A percentile compares a stretch with the other conserved stretches of the same genome.
Conservation (phyloP, 2,797 vertebrate species). For the Sebastes vulpes region DNA sequence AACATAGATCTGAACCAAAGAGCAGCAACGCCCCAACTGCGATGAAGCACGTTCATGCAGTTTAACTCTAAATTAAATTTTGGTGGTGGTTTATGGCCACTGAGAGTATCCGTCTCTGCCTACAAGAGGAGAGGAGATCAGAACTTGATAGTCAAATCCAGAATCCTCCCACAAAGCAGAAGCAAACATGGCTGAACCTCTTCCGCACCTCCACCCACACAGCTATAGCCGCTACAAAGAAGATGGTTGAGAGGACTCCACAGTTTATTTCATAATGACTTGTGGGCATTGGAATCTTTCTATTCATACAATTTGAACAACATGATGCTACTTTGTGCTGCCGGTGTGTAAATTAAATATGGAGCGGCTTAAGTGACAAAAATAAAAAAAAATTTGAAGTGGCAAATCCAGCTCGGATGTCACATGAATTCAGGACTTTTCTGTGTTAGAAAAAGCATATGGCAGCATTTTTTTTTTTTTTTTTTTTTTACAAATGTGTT, state of each 20-base stretch:
- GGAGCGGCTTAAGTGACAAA: not conserved
- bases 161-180: constrained; percentile 36
- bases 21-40: not conserved
- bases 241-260: constrained; percentile 2
- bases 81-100: not conserved
- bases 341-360: not conserved
- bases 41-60: not conserved
- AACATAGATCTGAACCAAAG: not conserved
- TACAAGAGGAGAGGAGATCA: constrained; percentile 4
- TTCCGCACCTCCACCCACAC: constrained; percentile 47
- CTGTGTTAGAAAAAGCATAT: not conserved
- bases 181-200: constrained; percentile 38
- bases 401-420: not conserved
- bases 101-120: not conserved
- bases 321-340: not conserved
- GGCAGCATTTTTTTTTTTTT: not conserved
- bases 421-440: not conserved
- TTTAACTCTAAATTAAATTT: not conserved
- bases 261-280: constrained; percentile 27
- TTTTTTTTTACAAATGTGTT: not conserved
- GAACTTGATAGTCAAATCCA: constrained; percentile 25
- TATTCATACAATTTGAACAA: constrained; percentile 7
- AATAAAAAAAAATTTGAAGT: not conserved
- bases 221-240: constrained; percentile 28
- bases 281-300: not conserved